A percentile compares a stretch with the other conserved stretches of the same genome.
Evolutionary conservation across 1,140 invertebrate species (phyloP).

Genomic region (Trichogramma pretiosum): DNA sequence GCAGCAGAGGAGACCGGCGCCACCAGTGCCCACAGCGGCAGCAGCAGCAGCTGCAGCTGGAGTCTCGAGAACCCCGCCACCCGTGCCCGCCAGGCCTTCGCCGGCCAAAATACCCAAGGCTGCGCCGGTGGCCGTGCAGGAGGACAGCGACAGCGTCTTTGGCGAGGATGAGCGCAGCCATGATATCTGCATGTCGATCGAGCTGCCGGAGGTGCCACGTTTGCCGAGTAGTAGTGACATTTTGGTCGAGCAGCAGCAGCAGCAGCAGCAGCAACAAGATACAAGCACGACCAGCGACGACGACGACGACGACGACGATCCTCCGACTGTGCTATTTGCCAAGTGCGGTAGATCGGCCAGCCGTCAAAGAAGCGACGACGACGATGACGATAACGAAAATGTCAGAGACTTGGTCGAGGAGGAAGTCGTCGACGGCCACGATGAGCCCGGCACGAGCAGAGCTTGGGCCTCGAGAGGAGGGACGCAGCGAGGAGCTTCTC

Average conservation of each 20-base stretch:
- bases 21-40: slow-evolving; percentile 1
- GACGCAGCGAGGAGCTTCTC: slow-evolving; percentile 25
- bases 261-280: background rate
- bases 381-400: slow-evolving; percentile 10
- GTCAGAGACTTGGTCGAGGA: slow-evolving; percentile 9
- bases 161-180: slow-evolving; percentile 10
- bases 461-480: background rate
- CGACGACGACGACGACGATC: background rate
- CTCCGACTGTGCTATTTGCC: slow-evolving; percentile 23
- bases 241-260: slow-evolving; percentile 9
- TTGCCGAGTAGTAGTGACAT: slow-evolving; percentile 4
- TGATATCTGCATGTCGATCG: slow-evolving; percentile 7
- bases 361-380: background rate
- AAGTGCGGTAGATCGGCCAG: slow-evolving; percentile 20
- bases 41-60: background rate
- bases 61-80: background rate
- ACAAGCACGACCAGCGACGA: background rate
- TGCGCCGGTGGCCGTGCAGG: slow-evolving; percentile 11
- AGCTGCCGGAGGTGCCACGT: background rate
- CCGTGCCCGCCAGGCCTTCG: slow-evolving; percentile 4
- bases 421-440: background rate
- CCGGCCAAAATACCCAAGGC: slow-evolving; percentile 20
- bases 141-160: slow-evolving; percentile 18
- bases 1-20: slow-evolving; percentile 19
- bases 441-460: background rate